Evolutionary conservation across 2,888 invertebrate species (phyloP), one percentile per base, ranked within the genome.

Genomic region (Euphydryas editha): DNA sequence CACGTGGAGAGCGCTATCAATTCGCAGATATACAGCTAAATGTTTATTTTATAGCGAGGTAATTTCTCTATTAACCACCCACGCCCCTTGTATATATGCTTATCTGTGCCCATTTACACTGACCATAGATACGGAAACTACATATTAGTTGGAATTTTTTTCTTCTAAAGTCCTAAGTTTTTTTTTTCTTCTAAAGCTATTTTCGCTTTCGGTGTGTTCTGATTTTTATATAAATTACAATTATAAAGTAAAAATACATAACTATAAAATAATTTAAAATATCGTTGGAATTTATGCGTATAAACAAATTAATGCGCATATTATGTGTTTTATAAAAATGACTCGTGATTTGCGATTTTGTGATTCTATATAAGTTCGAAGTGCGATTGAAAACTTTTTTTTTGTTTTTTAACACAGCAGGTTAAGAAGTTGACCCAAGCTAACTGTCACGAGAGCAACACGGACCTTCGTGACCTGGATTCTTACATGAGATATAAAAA

Each of bases 1-100:
- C 90, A 88, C 90, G 90, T 90, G 89, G 86, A 77, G 83, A 85
- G 46, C 82, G 81, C 87, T 90, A 92, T 90, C 90, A 88, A 90
- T 87, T 89, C 88, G 87, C 86, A 86, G 82, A 81, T 81, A 79
- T 78, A 78, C 75, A 75, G 71, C 78, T 79, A 78, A 81, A 78
- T 82, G 81, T 81, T 86, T 86, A 85, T 86, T 88, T 88, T 88
- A 86, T 86, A 81, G 79, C 73, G 74, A 77, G 85, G 90, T 91
- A 90, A 91, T 90, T 88, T 90, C 90, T 90, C 88, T 90, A 92
- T 91, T 91, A 91, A 80, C 78, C 78, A 74, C 78, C 78, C 77
- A 77, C 78, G 71, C 73, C 51, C 51, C 62, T 59, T 56, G 59
- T 17, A 20, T 57, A 58, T 66, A 62, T 62, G 30, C 37, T 49